These are phyloP conservation scores for Hyaena hyaena DNA, from an alignment of 2,113 vertebrate genomes.

Conservation along the genomic window DNA sequence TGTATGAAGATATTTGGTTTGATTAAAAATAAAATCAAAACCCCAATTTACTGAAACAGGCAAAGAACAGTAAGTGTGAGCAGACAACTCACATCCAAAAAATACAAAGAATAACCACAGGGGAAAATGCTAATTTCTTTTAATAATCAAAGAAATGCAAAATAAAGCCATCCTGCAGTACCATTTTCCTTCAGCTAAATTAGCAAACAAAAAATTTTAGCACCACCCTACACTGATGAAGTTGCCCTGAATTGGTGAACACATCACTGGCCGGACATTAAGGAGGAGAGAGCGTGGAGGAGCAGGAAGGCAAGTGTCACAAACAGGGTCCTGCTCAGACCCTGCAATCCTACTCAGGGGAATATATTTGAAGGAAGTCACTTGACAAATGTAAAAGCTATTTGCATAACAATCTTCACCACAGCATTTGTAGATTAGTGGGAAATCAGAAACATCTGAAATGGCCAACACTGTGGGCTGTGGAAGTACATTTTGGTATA, in stretches of 20 bases:
- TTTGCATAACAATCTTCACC: neutral
- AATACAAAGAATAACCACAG: slow-evolving; percentile 42
- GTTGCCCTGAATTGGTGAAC: neutral
- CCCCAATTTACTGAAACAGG: slow-evolving; percentile 15
- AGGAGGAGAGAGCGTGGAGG: no score
- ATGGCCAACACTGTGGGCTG: neutral
- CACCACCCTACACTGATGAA: neutral
- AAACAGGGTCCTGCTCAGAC: accelerated
- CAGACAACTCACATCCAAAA: slow-evolving; percentile 37
- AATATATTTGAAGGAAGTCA: neutral
- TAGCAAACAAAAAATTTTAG: slow-evolving; percentile 47
- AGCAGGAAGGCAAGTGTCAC: neutral
- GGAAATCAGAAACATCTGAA: neutral
- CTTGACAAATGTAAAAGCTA: neutral
- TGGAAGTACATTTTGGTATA: neutral
- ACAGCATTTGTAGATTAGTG: neutral
- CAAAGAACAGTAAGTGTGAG: neutral
- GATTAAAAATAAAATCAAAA: slow-evolving; percentile 34
- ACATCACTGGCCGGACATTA: neutral
- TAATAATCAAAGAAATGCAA: slow-evolving; percentile 71
- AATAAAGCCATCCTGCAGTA: slow-evolving; percentile 45
- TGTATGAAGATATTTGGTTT: neutral
- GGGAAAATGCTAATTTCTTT: slow-evolving; percentile 64
- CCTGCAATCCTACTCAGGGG: neutral
- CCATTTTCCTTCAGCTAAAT: slow-evolving; percentile 52